These are phyloP conservation scores for Drosophila kohkoa DNA, from an alignment of 1,140 invertebrate species.

Conservation along the genomic window DNA sequence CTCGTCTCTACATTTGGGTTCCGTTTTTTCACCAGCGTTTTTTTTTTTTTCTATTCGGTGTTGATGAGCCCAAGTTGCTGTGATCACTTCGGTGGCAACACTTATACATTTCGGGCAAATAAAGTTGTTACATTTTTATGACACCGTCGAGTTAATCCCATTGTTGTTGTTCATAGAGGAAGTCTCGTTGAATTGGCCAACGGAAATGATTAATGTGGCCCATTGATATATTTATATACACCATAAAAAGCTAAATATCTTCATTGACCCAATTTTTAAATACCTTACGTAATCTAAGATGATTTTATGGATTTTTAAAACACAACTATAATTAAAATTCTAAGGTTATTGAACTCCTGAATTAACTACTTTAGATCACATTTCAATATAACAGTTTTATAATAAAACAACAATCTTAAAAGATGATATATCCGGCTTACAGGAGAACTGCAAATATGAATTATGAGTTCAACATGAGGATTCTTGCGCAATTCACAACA, in stretches of 20 bases:
- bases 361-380: too few species aligned
- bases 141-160: slow-evolving; percentile 20
- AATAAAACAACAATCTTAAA: too few species aligned
- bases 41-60: slow-evolving; percentile 15
- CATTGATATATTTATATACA: slow-evolving; percentile 46
- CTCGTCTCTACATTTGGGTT: slow-evolving; percentile 16
- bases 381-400: background rate
- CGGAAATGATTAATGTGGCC: slow-evolving; percentile 66
- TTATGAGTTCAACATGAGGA: background rate
- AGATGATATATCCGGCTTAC: too few species aligned
- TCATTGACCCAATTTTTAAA: slow-evolving; percentile 13
- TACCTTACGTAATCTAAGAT: background rate
- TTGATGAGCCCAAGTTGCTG: slow-evolving; percentile 23
- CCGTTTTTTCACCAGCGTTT: slow-evolving; percentile 12
- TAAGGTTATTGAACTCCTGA: background rate
- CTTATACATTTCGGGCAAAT: slow-evolving; percentile 53
- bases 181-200: slow-evolving; percentile 55
- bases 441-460: background rate
- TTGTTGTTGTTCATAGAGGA: slow-evolving; percentile 37
- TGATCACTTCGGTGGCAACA: slow-evolving; percentile 33
- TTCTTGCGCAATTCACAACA: slow-evolving; percentile 47
- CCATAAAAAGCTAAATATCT: slow-evolving; percentile 9
- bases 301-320: background rate
- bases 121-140: slow-evolving; percentile 68
- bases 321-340: background rate